phyloP scores from a whole-genome alignment of 1,140 invertebrate species.

The Drosophila persimilis region DNA sequence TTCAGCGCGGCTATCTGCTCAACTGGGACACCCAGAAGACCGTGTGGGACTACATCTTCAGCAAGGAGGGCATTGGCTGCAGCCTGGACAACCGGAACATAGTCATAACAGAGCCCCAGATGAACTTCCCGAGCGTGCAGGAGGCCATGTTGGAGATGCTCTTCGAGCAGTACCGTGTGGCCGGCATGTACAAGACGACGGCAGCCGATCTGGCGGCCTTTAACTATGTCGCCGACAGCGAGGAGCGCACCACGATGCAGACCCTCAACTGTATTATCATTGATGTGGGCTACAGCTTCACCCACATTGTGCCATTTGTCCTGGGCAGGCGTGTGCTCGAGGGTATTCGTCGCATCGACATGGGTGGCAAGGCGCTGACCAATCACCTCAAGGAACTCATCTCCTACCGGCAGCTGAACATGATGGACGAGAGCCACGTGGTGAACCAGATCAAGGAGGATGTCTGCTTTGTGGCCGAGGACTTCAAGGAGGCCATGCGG shows the following conservation, averaged over 20 bases:
- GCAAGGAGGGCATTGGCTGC: slow-evolving; percentile 92
- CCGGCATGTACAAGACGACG: slow-evolving; percentile 92
- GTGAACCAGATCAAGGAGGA: slow-evolving; percentile 99
- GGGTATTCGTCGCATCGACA: slow-evolving; percentile 92
- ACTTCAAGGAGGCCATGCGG: slow-evolving; percentile 94
- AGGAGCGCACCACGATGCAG: slow-evolving; percentile 69
- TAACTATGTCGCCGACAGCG: slow-evolving; percentile 85
- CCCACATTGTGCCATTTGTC: slow-evolving; percentile 97
- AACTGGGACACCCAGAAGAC: slow-evolving; percentile 98
- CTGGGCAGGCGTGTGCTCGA: slow-evolving; percentile 92
- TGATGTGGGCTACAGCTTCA: slow-evolving; percentile 97
- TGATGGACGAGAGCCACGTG: slow-evolving; percentile 99
- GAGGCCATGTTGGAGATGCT: slow-evolving; percentile 97
- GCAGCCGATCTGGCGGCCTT: slow-evolving; percentile 88
- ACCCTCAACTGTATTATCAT: slow-evolving; percentile 92
- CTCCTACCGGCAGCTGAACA: slow-evolving; percentile 95
- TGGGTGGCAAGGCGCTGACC: slow-evolving; percentile 98
- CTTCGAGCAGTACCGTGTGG: slow-evolving; percentile 98
- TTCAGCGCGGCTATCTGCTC: slow-evolving; percentile 97
- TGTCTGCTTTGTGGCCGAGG: slow-evolving; percentile 95
- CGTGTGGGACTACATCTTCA: slow-evolving; percentile 98
- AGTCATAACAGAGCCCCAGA: slow-evolving; percentile 96
- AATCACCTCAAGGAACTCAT: slow-evolving; percentile 99
- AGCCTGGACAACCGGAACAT: slow-evolving; percentile 90
- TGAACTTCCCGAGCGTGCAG: slow-evolving; percentile 96